Evolutionary conservation across 2,888 invertebrate genomes (phyloP).

Genomic region (Gisinianus flammeolus): DNA sequence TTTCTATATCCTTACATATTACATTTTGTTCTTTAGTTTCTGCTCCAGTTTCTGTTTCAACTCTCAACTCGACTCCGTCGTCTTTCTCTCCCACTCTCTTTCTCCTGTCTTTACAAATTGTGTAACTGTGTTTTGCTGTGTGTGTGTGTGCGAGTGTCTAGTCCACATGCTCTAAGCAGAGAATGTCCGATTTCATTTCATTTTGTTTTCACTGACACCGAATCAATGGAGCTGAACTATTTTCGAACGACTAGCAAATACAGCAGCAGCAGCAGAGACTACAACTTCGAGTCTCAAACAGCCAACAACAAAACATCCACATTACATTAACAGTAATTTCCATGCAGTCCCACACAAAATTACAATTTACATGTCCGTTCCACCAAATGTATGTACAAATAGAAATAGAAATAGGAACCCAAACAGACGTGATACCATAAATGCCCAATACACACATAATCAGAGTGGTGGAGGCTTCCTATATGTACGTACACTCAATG

Average conservation of each 20-base stretch:
- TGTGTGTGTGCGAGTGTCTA: slow-evolving; percentile 2
- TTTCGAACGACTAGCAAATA: not conserved
- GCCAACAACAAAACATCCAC: not conserved
- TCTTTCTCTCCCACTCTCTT: not conserved
- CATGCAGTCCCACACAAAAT: slow-evolving; percentile 25
- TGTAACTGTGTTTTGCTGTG: not conserved
- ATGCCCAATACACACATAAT: not conserved
- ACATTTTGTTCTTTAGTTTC: not conserved
- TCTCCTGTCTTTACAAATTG: not conserved
- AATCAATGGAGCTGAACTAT: slow-evolving; percentile 3
- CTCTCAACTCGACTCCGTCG: not conserved
- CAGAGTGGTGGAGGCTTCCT: not conserved
- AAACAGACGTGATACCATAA: too few relatives aligned
- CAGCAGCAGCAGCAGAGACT: too few relatives aligned
- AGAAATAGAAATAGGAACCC: too few relatives aligned
- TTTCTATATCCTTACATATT: not conserved
- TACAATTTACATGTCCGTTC: slow-evolving; percentile 6
- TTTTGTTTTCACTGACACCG: slow-evolving; percentile 4
- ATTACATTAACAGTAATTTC: slow-evolving; percentile 30
- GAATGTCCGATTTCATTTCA: slow-evolving; percentile 10
- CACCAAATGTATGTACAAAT: too few relatives aligned
- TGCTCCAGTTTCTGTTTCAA: not conserved
- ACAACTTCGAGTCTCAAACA: not conserved
- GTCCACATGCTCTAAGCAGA: not conserved
- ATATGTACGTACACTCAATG: too few relatives aligned